Evolutionary conservation across 2,113 vertebrate genomes (phyloP).

Genomic region (Asarcornis scutulata): DNA sequence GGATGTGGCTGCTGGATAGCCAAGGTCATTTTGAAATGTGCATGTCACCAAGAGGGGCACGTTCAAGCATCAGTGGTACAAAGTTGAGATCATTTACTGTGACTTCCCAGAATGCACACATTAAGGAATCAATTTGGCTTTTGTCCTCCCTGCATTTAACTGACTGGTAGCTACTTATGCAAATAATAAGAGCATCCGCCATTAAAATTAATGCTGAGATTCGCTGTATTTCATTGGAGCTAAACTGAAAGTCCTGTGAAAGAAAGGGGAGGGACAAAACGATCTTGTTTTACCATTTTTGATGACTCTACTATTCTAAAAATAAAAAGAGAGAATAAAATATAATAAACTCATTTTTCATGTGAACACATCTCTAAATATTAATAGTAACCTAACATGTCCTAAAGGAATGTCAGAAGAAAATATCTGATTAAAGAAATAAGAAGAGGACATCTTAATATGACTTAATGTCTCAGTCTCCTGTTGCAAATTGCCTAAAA

Average conservation of each 20-base stretch:
- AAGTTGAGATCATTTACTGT: neutral
- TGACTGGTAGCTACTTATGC: neutral
- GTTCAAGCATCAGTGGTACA: neutral
- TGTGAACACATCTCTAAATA: neutral
- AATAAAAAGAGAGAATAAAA: neutral
- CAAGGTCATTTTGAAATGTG: neutral
- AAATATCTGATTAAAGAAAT: neutral
- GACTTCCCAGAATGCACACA: neutral
- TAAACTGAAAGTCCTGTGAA: constrained; percentile 8
- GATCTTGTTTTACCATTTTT: neutral
- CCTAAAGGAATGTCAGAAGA: neutral
- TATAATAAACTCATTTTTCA: neutral
- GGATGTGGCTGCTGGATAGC: neutral
- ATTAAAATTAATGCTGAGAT: neutral
- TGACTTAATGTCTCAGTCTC: neutral
- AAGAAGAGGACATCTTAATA: neutral
- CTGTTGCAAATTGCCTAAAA: neutral
- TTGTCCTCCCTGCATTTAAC: constrained; percentile 8
- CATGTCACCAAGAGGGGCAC: neutral
- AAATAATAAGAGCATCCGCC: constrained; percentile 13
- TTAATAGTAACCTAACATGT: neutral
- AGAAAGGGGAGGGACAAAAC: neutral
- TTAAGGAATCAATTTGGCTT: constrained; percentile 13
- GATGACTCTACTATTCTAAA: neutral
- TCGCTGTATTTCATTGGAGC: neutral